Conservation (phyloP, 2,797 vertebrate species). For the Enteromius trimaculatus region DNA sequence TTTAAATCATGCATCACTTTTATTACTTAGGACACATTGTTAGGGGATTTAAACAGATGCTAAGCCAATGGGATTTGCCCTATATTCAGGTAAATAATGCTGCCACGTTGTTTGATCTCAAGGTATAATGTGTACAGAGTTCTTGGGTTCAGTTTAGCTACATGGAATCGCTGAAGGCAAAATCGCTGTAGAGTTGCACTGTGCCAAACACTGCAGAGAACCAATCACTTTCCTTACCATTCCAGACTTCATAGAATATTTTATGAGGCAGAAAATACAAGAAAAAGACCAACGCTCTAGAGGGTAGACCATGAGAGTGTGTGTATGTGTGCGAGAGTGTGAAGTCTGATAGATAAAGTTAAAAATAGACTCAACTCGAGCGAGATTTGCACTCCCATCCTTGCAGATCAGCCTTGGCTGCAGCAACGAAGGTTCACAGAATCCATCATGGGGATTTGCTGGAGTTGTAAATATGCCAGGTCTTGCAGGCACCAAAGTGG, state of each 20-base stretch:
- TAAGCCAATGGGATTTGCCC: background rate
- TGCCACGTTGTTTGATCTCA: constrained; percentile 9
- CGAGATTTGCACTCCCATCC: constrained; percentile 72
- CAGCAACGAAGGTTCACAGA: constrained; percentile 42
- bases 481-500: constrained; percentile 43
- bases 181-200: constrained; percentile 21
- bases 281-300: constrained; percentile 30
- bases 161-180: background rate
- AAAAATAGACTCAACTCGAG: constrained; percentile 71
- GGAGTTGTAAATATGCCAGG: constrained; percentile 57
- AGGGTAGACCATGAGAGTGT: constrained; percentile 38
- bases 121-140: background rate
- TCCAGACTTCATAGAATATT: constrained; percentile 24
- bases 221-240: constrained; percentile 23
- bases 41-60: background rate
- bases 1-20: background rate
- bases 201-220: constrained; percentile 24
- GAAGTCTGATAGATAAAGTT: constrained; percentile 67
- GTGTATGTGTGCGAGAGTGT: constrained; percentile 38
- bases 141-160: constrained; percentile 14
- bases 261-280: constrained; percentile 42
- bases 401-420: constrained; percentile 65
- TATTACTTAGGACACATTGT: background rate
- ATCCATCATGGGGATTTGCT: constrained; percentile 48
- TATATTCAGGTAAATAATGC: background rate